Evolutionary conservation across 1,140 invertebrate species (phyloP).

Genomic region (Magallana gigas): DNA sequence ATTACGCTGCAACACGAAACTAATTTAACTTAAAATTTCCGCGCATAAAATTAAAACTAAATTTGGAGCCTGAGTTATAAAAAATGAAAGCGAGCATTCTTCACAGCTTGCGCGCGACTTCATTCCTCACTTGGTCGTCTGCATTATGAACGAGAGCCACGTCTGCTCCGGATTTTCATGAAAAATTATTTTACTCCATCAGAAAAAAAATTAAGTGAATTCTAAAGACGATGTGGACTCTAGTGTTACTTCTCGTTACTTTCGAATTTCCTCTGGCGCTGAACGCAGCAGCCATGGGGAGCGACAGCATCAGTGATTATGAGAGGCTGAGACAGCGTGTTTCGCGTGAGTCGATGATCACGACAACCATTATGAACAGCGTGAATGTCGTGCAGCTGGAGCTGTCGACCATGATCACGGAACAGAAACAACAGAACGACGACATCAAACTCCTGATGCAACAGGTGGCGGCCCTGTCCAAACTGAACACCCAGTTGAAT

Average conservation of each 20-base stretch:
- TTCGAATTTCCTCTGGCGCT: not conserved
- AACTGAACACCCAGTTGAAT: conserved; percentile 20
- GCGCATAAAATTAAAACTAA: conserved; percentile 4
- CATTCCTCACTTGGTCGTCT: not conserved
- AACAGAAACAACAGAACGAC: not conserved
- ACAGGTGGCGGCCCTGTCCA: not conserved
- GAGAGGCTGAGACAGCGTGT: conserved; percentile 3
- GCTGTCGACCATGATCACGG: not conserved
- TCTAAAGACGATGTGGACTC: not conserved
- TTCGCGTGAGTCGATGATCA: conserved; percentile 11
- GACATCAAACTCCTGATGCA: not conserved
- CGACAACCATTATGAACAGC: not conserved
- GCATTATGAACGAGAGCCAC: not conserved
- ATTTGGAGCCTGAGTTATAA: not conserved
- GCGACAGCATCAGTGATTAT: not conserved
- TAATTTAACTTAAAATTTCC: not conserved
- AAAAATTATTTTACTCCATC: not conserved
- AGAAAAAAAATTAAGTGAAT: no score
- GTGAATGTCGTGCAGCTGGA: not conserved
- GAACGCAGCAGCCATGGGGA: not conserved
- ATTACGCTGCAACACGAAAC: not conserved
- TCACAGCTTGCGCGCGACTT: not conserved
- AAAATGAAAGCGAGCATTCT: not conserved
- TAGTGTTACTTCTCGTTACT: not conserved
- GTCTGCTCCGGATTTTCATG: not conserved